Evolutionary conservation across 2,888 invertebrate genomes (phyloP).

Genomic region (Cynaeus angustus): DNA sequence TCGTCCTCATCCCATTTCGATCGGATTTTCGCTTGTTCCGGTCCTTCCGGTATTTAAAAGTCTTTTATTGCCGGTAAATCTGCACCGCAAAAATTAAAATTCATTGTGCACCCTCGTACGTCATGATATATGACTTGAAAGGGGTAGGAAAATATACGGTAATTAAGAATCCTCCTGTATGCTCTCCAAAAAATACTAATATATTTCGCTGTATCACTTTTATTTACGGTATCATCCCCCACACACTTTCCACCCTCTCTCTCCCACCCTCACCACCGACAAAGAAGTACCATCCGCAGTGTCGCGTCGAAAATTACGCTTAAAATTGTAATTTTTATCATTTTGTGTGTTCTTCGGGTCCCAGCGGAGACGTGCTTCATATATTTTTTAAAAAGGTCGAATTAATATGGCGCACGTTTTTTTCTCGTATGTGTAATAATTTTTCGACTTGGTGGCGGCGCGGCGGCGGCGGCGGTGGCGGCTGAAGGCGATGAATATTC

Average conservation of each 20-base stretch:
- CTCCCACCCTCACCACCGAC: conserved; percentile 6
- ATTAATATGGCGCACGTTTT: conserved; percentile 35
- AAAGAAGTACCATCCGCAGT: conserved; percentile 7
- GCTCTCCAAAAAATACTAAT: conserved; percentile 51
- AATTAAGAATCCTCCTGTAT: conserved; percentile 56
- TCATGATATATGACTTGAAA: conserved; percentile 56
- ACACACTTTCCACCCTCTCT: conserved; percentile 30
- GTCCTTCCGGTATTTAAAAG: conserved; percentile 43
- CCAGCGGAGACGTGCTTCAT: conserved; percentile 50
- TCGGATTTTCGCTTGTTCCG: neutral
- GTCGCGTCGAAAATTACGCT: conserved; percentile 44
- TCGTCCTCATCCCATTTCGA: neutral
- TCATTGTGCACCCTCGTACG: conserved; percentile 51
- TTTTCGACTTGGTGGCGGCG: conserved; percentile 23
- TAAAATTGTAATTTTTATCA: conserved; percentile 53
- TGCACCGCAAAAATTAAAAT: conserved; percentile 54
- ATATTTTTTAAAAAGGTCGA: conserved; percentile 45
- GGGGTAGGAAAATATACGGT: conserved; percentile 53
- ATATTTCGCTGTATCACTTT: conserved; percentile 50
- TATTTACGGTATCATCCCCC: conserved; percentile 44
- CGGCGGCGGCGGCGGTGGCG: neutral
- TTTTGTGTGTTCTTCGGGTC: conserved; percentile 52
- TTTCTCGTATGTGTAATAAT: conserved; percentile 34
- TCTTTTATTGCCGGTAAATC: conserved; percentile 51
- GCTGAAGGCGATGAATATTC: conserved; percentile 48